Conservation (phyloP, 1,140 invertebrate genomes). For the Cydia fagiglandana region DNA sequence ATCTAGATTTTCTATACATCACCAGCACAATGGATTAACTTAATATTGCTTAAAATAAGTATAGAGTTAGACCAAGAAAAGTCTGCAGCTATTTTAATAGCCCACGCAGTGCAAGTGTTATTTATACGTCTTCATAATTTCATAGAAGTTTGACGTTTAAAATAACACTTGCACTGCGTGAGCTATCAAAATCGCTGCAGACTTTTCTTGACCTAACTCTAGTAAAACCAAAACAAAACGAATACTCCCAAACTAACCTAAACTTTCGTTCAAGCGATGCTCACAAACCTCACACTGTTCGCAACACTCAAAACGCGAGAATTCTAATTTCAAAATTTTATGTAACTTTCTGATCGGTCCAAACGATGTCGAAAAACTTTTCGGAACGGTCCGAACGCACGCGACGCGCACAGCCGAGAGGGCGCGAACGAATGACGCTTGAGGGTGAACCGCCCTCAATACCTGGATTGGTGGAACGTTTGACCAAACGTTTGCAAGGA, state of each 20-base stretch:
- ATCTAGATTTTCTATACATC: too few species aligned
- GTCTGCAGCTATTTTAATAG: too few species aligned
- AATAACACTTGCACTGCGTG: too few species aligned
- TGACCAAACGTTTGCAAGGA: constrained; percentile 8
- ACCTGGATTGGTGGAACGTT: constrained; percentile 13
- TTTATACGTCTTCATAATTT: too few species aligned
- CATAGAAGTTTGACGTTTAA: too few species aligned
- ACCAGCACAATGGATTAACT: too few species aligned
- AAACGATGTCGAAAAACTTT: neutral
- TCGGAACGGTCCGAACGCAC: neutral
- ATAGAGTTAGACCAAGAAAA: too few species aligned
- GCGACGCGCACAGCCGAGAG: constrained; percentile 19
- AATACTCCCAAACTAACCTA: constrained; percentile 4
- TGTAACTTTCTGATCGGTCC: neutral
- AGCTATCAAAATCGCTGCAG: too few species aligned
- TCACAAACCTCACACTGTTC: neutral
- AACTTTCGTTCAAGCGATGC: neutral
- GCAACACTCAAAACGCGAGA: neutral
- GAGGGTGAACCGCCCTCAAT: constrained; percentile 21
- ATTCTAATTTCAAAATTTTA: neutral
- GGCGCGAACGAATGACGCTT: constrained; percentile 19
- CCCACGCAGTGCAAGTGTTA: too few species aligned
- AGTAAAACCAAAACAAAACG: neutral
- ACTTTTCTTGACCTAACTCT: too few species aligned
- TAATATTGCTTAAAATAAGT: neutral